Evolutionary conservation across 2,797 vertebrate genomes (phyloP), one percentile per base, ranked within the genome.

Genomic region (Pyrrhura leucotis): DNA sequence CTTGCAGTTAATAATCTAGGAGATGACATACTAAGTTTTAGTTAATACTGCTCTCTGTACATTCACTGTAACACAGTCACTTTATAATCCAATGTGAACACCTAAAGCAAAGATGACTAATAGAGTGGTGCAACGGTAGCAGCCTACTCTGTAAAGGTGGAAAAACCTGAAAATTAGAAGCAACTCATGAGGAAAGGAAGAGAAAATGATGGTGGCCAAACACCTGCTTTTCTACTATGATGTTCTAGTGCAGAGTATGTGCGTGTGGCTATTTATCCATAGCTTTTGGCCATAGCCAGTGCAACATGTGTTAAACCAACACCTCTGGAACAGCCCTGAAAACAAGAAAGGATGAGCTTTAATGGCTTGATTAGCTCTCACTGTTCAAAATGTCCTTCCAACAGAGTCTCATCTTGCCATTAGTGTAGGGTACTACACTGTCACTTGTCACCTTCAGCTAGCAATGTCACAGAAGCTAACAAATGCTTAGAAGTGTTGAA

Each of bases 201-300:
- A 71, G 13, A 81, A 7, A 53, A 54, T 2, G 48, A 56, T 9
- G 33, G 6, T 33, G 72, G 39, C 37, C 26, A 65, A 67, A 76
- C 8, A 44, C 18, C 25, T 29, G 25, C 11, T 74, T 22, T 31
- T 83, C 25, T 29, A 14, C 31, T 31, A 29, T 0, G 0, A 44
- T 5, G 9, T 29, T 54, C 12, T 40, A 66, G n/a, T 3, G 35
- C 26, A n/a, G 5, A 7, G n/a, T 22, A 8, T 9, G 40, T 3
- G 29, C 3, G 26, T 6, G 19, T 4, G 20, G 29, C n/a, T 67
- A 62, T 8, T 65, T 35, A 39, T 22, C 13, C 28, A 14, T 15
- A 19, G 44, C 18, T 51, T 37, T 37, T 31, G 51, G 31, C 16
- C 23, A 50, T 0, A 47, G 18, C 29, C 85, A 63, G 35, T 7